Conservation (phyloP, 2,113 vertebrate species). For the Isurus oxyrinchus region DNA sequence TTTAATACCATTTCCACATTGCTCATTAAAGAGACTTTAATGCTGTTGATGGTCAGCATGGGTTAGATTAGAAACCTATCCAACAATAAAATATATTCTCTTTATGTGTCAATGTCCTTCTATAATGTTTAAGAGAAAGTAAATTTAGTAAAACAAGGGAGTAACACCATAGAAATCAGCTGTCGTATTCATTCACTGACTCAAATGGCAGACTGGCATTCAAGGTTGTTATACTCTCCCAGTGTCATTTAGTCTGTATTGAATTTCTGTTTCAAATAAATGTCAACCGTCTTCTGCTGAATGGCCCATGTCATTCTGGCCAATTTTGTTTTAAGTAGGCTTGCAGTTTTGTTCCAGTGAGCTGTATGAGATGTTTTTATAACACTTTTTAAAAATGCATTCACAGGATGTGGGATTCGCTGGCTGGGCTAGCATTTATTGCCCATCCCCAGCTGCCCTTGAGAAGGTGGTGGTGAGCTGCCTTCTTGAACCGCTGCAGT, state of each 20-base stretch:
- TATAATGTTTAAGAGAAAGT: not conserved
- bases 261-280: constrained; percentile 34
- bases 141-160: constrained; percentile 7
- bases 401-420: no score
- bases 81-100: not conserved
- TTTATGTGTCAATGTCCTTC: not conserved
- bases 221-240: not conserved
- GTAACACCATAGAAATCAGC: not conserved
- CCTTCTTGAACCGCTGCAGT: no score
- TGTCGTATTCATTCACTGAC: not conserved
- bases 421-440: no score
- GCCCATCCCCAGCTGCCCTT: no score
- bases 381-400: not conserved
- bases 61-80: not conserved
- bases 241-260: constrained; percentile 8
- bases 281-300: not conserved
- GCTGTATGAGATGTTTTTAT: not conserved
- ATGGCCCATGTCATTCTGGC: not conserved
- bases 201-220: constrained; percentile 10
- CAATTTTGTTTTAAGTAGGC: constrained; percentile 24
- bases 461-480: no score
- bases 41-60: not conserved
- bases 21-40: constrained; percentile 7
- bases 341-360: not conserved
- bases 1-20: constrained; percentile 10